phyloP scores from a whole-genome alignment of 2,888 invertebrate species.

The Dimorphilus gyrociliatus region DNA sequence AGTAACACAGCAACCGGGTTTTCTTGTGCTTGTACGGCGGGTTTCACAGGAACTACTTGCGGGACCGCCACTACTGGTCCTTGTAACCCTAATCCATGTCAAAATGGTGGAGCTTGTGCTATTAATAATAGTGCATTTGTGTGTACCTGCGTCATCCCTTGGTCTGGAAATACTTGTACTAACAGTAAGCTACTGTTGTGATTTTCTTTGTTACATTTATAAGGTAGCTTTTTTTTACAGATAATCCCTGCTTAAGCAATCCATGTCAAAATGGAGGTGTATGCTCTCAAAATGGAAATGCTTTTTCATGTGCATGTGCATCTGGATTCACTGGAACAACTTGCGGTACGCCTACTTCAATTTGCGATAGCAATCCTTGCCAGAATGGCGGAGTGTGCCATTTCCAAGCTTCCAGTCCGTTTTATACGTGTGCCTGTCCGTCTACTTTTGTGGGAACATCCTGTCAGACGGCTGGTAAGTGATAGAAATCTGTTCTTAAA shows the following conservation, averaged over 20 bases:
- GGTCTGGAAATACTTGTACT: too few species aligned
- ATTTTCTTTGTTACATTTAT: too few species aligned
- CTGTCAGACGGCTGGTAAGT: too few species aligned
- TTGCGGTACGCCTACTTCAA: constrained; percentile 3
- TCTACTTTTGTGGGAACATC: too few species aligned
- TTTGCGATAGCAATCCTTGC: constrained; percentile 12
- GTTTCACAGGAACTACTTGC: constrained; percentile 18
- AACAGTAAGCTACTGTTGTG: too few species aligned
- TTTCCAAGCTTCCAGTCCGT: too few species aligned
- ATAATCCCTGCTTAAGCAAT: constrained; percentile 14
- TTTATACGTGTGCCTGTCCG: too few species aligned
- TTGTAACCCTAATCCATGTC: too few species aligned
- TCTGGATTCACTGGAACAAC: constrained; percentile 3
- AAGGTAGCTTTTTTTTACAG: too few species aligned
- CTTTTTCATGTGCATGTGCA: constrained; percentile 4
- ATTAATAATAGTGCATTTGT: too few species aligned
- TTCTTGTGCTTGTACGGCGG: constrained; percentile 16
- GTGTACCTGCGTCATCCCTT: too few species aligned
- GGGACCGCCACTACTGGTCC: constrained; percentile 13
- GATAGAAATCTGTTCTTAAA: too few species aligned
- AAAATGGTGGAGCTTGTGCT: constrained; percentile 9
- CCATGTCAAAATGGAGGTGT: constrained; percentile 18
- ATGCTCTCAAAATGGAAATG: constrained; percentile 10
- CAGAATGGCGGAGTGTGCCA: constrained; percentile 9
- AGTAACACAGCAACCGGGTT: background rate